These are phyloP conservation scores for Lampris megalopsis DNA, from an alignment of 2,113 vertebrate species.

Conservation along the genomic window DNA sequence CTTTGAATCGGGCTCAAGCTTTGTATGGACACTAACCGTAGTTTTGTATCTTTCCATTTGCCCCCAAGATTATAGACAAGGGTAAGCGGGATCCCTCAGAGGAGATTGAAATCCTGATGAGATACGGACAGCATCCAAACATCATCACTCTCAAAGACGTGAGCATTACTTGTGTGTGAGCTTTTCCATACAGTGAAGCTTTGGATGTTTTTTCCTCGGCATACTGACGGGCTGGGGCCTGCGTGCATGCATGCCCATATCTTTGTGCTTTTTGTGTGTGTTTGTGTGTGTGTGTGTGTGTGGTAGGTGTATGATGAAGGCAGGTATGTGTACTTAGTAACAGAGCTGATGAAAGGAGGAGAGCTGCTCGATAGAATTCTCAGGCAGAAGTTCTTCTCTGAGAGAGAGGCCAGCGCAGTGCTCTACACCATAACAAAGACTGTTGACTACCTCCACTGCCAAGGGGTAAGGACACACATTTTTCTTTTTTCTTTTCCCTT, in stretches of 20 bases:
- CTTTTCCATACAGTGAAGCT: neutral
- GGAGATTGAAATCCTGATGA: conserved; percentile 98
- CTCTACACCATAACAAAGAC: conserved; percentile 95
- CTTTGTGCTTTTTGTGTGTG: neutral
- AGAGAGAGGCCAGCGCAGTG: conserved; percentile 93
- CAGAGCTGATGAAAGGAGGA: conserved; percentile 96
- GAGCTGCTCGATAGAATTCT: conserved; percentile 96
- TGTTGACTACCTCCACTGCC: conserved; percentile 97
- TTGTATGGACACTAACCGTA: neutral
- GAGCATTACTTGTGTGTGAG: conserved; percentile 62
- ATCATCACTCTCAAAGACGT: conserved; percentile 98
- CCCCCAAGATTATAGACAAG: conserved; percentile 94
- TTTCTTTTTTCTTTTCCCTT: neutral
- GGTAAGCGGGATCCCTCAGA: conserved; percentile 97
- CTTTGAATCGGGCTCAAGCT: neutral
- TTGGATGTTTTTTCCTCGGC: neutral
- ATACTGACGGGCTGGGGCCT: conserved; percentile 3
- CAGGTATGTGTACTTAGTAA: conserved; percentile 94
- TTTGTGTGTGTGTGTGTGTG: conserved; percentile 28
- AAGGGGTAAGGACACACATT: conserved; percentile 86
- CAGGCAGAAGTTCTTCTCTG: conserved; percentile 95
- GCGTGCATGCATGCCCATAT: neutral
- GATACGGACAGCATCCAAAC: conserved; percentile 96
- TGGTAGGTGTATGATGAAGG: conserved; percentile 94
- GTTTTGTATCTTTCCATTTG: conserved; percentile 13